Conservation (phyloP, 2,113 vertebrate species). For the Nyctibius bracteatus region DNA sequence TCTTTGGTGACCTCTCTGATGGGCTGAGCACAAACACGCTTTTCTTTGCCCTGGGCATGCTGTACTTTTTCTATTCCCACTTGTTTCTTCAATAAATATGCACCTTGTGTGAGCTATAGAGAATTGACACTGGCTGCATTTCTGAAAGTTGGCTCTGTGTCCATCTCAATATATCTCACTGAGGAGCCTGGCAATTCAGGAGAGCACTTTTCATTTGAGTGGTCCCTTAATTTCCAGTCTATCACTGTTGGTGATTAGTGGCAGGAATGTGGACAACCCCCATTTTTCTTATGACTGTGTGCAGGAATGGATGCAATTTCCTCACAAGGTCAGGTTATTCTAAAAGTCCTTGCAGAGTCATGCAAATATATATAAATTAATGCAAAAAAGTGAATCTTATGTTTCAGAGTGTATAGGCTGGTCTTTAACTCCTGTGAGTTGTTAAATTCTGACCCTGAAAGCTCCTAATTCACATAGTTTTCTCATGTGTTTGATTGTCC, state of each 20-base stretch:
- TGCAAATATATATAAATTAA: not conserved
- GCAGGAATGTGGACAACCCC: not conserved
- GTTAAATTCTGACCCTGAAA: not conserved
- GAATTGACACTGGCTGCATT: not conserved
- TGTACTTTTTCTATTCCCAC: constrained; percentile 59
- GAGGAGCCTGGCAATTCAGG: not conserved
- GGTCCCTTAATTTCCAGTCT: not conserved
- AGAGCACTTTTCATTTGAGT: not conserved
- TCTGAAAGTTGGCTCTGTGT: not conserved
- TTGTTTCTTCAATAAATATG: constrained; percentile 52
- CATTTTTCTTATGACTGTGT: not conserved
- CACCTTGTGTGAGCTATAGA: not conserved
- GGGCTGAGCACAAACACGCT: constrained; percentile 53
- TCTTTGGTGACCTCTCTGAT: constrained; percentile 52
- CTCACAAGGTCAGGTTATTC: not conserved
- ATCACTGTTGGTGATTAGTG: not conserved
- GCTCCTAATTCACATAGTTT: not conserved
- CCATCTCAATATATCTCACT: not conserved
- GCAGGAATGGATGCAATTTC: not conserved
- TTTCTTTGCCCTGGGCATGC: constrained; percentile 60
- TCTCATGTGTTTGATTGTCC: not conserved
- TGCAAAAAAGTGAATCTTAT: not conserved
- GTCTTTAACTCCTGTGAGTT: not conserved
- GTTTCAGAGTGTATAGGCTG: not conserved
- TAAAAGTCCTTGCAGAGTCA: not conserved